A percentile compares a stretch with the other conserved stretches of the same genome.
Evolutionary conservation across 2,797 vertebrate species (phyloP).

Genomic region (Sebastes hopkinsi): DNA sequence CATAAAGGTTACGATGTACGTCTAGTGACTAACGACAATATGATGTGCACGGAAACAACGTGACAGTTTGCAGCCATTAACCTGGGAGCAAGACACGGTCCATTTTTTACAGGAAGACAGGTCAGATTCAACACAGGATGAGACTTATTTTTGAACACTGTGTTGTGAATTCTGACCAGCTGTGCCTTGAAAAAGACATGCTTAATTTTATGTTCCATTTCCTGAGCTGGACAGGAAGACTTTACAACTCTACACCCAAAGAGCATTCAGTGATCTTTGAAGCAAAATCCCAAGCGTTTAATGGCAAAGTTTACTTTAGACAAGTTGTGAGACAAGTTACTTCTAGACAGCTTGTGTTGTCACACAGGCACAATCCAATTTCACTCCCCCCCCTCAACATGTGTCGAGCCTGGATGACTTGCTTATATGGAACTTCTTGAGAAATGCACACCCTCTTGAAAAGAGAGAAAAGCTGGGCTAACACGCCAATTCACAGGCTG

Average conservation of each 20-base stretch:
- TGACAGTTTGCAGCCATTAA: constrained; percentile 84
- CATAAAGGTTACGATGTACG: constrained; percentile 90
- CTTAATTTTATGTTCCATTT: constrained; percentile 35
- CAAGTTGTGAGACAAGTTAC: constrained; percentile 36
- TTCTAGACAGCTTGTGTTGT: constrained; percentile 59
- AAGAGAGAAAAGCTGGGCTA: constrained; percentile 77
- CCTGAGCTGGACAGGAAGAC: neutral
- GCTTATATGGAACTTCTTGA: constrained; percentile 77
- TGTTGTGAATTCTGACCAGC: constrained; percentile 32
- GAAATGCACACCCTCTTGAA: constrained; percentile 81
- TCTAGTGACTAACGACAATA: constrained; percentile 89
- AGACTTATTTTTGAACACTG: constrained; percentile 48
- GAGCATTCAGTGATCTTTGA: constrained; percentile 37
- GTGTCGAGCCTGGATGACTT: constrained; percentile 56
- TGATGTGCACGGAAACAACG: constrained; percentile 80
- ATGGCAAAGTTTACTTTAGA: constrained; percentile 46
- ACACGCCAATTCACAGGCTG: constrained; percentile 66
- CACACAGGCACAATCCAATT: constrained; percentile 61
- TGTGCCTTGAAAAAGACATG: constrained; percentile 7
- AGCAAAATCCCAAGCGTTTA: constrained; percentile 38
- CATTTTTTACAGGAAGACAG: constrained; percentile 58
- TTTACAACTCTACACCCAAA: constrained; percentile 10
- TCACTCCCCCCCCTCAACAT: constrained; percentile 28
- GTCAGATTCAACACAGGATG: constrained; percentile 64
- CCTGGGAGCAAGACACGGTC: constrained; percentile 58